A percentile compares a stretch with the other conserved stretches of the same genome.
Conservation (phyloP, 2,797 vertebrate genomes). For the Furcifer pardalis region DNA sequence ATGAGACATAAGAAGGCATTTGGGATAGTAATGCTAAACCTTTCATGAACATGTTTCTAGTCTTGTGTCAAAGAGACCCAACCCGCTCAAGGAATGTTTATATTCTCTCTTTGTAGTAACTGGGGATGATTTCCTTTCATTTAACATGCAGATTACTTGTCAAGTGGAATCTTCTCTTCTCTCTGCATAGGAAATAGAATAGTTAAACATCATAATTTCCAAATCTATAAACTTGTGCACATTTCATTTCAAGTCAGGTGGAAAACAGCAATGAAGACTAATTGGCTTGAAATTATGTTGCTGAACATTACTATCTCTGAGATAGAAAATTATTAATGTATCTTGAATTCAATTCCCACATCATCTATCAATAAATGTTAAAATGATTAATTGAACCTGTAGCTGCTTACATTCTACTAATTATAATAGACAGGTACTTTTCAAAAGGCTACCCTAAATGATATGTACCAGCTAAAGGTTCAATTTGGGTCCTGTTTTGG, state of each 20-base stretch:
- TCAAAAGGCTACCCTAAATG: background rate
- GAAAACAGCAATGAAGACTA: background rate
- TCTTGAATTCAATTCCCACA: slow-evolving; percentile 10
- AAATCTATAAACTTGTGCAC: background rate
- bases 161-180: background rate
- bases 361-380: background rate
- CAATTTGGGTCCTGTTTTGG: background rate
- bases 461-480: background rate
- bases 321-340: slow-evolving; percentile 15
- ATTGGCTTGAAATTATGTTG: slow-evolving; percentile 24
- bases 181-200: background rate
- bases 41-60: background rate
- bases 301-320: background rate
- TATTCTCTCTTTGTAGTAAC: background rate
- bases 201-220: background rate
- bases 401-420: slow-evolving; percentile 1
- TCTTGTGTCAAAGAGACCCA: background rate
- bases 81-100: background rate
- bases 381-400: background rate
- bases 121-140: background rate
- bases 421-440: background rate
- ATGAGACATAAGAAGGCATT: background rate
- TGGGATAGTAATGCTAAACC: background rate
- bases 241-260: background rate
- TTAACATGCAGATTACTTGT: background rate